Evolutionary conservation across 1,140 invertebrate genomes (phyloP).

Genomic region (Panagrolaimus sp.): DNA sequence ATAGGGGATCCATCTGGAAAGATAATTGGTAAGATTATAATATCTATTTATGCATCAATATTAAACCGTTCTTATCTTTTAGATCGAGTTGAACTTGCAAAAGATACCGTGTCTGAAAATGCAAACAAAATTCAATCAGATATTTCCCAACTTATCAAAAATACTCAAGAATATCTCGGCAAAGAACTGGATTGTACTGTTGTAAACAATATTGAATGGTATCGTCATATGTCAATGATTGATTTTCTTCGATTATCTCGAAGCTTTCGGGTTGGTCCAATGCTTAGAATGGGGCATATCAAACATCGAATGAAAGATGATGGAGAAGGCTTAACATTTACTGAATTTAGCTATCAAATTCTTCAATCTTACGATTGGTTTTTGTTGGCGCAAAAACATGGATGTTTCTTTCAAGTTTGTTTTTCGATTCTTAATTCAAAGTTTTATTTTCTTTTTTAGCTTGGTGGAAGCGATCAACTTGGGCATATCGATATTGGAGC

Average conservation of each 20-base stretch:
- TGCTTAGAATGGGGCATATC: constrained; percentile 63
- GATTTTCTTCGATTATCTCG: constrained; percentile 77
- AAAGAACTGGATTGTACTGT: not conserved
- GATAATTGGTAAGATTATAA: constrained; percentile 66
- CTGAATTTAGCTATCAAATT: constrained; percentile 90
- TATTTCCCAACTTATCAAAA: not conserved
- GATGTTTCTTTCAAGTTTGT: constrained; percentile 84
- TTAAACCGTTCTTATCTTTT: constrained; percentile 19
- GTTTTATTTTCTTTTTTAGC: too few relatives aligned
- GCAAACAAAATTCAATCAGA: too few relatives aligned
- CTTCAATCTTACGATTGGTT: constrained; percentile 97
- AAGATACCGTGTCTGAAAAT: constrained; percentile 65
- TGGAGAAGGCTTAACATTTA: constrained; percentile 71
- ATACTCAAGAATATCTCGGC: not conserved
- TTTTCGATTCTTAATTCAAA: too few relatives aligned
- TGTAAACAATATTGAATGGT: constrained; percentile 41
- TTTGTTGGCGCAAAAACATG: constrained; percentile 72
- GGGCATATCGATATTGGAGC: constrained; percentile 69
- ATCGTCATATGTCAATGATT: constrained; percentile 66
- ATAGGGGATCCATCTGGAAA: constrained; percentile 91
- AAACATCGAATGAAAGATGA: constrained; percentile 34
- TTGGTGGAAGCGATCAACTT: constrained; percentile 85
- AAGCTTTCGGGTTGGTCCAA: constrained; percentile 75
- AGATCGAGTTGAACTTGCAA: constrained; percentile 65
- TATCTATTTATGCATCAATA: too few relatives aligned